These are phyloP conservation scores for Tetranychus urticae DNA, from an alignment of 1,140 invertebrate genomes.

Conservation along the genomic window DNA sequence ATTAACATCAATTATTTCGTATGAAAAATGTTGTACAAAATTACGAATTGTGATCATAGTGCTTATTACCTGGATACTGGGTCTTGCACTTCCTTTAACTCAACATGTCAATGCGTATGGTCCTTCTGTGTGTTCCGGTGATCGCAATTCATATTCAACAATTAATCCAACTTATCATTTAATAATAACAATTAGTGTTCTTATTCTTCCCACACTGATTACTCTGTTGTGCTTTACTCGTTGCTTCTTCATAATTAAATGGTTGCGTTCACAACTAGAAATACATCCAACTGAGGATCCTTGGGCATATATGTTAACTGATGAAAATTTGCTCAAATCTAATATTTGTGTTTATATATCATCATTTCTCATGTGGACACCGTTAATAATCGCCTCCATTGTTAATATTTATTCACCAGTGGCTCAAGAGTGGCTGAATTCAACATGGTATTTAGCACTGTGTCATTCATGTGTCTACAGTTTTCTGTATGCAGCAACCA, in stretches of 20 bases:
- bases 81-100: conserved; percentile 25
- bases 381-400: conserved; percentile 23
- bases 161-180: conserved; percentile 8
- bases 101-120: conserved; percentile 24
- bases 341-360: conserved; percentile 37
- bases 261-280: conserved; percentile 7
- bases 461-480: conserved; percentile 40
- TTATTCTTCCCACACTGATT: conserved; percentile 18
- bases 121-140: conserved; percentile 15
- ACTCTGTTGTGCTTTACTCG: conserved; percentile 27
- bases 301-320: conserved; percentile 14
- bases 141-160: background rate
- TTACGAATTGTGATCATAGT: conserved; percentile 19
- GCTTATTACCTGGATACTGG: conserved; percentile 28
- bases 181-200: conserved; percentile 15
- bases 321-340: conserved; percentile 33
- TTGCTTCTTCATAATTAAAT: conserved; percentile 29
- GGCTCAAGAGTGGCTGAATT: conserved; percentile 29
- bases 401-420: conserved; percentile 11
- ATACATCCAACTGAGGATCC: background rate
- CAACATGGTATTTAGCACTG: conserved; percentile 38
- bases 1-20: conserved; percentile 6
- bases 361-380: conserved; percentile 40
- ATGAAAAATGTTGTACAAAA: conserved; percentile 13
- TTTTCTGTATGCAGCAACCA: conserved; percentile 36